Percentiles rank a stretch among this genome's conserved stretches.
phyloP scores from a whole-genome alignment of 2,888 invertebrate genomes.

The Clostera curtula region DNA sequence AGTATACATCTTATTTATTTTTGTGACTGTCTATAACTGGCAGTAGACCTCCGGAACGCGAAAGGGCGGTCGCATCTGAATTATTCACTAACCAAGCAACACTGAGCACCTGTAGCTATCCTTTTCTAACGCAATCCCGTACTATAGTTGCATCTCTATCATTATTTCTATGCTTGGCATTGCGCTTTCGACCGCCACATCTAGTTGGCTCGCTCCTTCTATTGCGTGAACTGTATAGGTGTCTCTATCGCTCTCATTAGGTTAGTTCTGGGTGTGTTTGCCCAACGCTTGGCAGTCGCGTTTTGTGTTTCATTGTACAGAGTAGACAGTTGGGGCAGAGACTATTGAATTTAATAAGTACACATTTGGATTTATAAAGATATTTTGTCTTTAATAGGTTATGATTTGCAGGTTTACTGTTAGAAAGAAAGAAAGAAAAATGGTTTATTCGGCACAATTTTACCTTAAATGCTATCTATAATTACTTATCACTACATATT shows the following conservation, averaged over 20 bases:
- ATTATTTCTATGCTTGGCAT: conserved; percentile 40
- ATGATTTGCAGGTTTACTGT: too few species aligned
- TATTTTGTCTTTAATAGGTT: too few species aligned
- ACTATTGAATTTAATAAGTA: too few species aligned
- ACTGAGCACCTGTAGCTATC: conserved; percentile 51
- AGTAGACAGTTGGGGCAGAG: conserved; percentile 25
- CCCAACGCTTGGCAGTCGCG: conserved; percentile 65
- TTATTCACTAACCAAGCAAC: conserved; percentile 60
- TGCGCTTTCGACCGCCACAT: conserved; percentile 70
- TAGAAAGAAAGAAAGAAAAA: too few species aligned
- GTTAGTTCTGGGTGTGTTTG: conserved; percentile 67
- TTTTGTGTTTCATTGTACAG: conserved; percentile 43
- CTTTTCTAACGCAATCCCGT: conserved; percentile 20
- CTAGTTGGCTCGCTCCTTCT: conserved; percentile 38
- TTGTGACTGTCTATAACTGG: too few species aligned
- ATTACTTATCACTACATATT: too few species aligned
- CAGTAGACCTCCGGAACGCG: conserved; percentile 17
- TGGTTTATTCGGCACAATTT: too few species aligned
- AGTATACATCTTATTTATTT: too few species aligned
- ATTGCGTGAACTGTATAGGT: conserved; percentile 18
- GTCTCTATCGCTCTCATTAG: conserved; percentile 67
- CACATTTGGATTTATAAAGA: too few species aligned
- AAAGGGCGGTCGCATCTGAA: conserved; percentile 66
- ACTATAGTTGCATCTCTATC: conserved; percentile 29
- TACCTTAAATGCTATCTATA: too few species aligned